Conservation (phyloP, 2,797 vertebrate genomes). For the Spinus olivaceus region DNA sequence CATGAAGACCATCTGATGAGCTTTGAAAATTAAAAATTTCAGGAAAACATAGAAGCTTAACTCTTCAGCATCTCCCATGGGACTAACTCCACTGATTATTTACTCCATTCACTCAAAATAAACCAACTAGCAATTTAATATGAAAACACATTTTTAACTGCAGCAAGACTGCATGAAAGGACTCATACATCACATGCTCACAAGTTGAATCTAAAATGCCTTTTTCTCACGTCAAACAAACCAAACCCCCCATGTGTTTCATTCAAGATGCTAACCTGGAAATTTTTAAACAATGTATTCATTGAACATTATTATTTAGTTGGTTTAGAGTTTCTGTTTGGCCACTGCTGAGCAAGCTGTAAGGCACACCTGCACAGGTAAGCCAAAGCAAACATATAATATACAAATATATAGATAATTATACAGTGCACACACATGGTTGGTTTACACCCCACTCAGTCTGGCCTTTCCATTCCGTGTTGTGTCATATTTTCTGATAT, state of each 20-base stretch:
- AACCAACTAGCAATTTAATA: not conserved
- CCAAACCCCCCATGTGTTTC: not conserved
- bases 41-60: not conserved
- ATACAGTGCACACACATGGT: not conserved
- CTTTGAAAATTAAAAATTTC: not conserved
- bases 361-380: not conserved
- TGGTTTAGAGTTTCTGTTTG: not conserved
- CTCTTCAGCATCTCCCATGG: not conserved
- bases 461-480: not conserved
- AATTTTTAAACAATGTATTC: not conserved
- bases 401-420: not conserved
- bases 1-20: not conserved
- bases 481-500: not conserved
- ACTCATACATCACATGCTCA: not conserved
- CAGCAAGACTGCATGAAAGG: not conserved
- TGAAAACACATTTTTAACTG: not conserved
- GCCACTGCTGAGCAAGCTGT: not conserved
- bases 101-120: not conserved
- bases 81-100: not conserved
- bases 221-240: not conserved
- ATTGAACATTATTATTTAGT: not conserved
- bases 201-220: not conserved
- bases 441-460: not conserved
- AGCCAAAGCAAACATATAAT: not conserved
- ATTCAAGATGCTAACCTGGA: not conserved